phyloP scores from a whole-genome alignment of 2,888 invertebrate species.

The Silvanus unidentatus region DNA sequence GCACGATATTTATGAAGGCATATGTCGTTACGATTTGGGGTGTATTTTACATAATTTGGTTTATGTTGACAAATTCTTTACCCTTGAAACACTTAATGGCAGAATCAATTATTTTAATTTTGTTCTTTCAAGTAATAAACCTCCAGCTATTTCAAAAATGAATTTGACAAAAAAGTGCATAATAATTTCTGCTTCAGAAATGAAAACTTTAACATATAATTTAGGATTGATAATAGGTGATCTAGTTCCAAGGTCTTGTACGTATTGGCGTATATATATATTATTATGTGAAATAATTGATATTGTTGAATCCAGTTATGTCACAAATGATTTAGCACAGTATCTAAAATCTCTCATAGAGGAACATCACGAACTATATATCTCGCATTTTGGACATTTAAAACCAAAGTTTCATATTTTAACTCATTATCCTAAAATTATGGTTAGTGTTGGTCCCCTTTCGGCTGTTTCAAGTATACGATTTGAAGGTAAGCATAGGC shows the following conservation, averaged over 20 bases:
- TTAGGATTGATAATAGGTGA: slow-evolving; percentile 12
- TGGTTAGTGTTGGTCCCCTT: slow-evolving; percentile 7
- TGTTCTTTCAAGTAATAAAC: slow-evolving; percentile 11
- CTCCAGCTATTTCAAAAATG: slow-evolving; percentile 10
- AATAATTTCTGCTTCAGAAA: slow-evolving; percentile 14
- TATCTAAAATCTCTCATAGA: slow-evolving; percentile 4
- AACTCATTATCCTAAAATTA: slow-evolving; percentile 13
- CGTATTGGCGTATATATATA: slow-evolving; percentile 11
- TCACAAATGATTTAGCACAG: neutral
- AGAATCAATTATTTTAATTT: slow-evolving; percentile 17
- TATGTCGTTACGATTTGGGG: slow-evolving; percentile 27
- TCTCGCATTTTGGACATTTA: slow-evolving; percentile 7
- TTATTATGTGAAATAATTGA: slow-evolving; percentile 1
- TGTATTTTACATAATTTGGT: slow-evolving; percentile 22
- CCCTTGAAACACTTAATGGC: slow-evolving; percentile 17
- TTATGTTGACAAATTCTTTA: slow-evolving; percentile 7
- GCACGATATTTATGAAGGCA: slow-evolving; percentile 31
- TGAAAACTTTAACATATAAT: slow-evolving; percentile 13
- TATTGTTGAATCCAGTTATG: slow-evolving; percentile 6
- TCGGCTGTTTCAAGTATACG: slow-evolving; percentile 11
- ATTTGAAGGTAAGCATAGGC: slow-evolving; percentile 20
- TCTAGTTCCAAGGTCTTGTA: slow-evolving; percentile 10
- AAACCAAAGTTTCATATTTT: slow-evolving; percentile 17
- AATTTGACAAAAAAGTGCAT: slow-evolving; percentile 12
- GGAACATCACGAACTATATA: slow-evolving; percentile 13